These are phyloP conservation scores for Phasia obesa DNA, from an alignment of 2,888 invertebrate species.

Conservation along the genomic window DNA sequence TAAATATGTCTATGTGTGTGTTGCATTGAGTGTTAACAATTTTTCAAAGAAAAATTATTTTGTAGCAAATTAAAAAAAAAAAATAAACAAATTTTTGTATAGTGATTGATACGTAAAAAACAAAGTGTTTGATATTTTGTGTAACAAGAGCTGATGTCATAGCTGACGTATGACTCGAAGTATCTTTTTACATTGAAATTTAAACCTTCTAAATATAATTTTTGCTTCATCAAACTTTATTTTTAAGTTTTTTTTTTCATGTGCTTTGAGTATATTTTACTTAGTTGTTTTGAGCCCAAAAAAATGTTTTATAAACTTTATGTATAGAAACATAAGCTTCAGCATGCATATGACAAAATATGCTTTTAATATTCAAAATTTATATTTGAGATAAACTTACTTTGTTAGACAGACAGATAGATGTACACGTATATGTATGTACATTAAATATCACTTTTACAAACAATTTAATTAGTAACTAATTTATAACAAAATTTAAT, in stretches of 20 bases:
- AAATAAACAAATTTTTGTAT: slow-evolving; percentile 25
- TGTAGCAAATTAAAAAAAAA: slow-evolving; percentile 61
- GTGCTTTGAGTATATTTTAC: too few relatives aligned
- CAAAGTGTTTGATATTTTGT: slow-evolving; percentile 21
- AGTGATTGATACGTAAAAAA: too few relatives aligned
- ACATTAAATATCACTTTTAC: slow-evolving; percentile 64
- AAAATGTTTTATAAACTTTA: not conserved
- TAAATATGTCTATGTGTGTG: not conserved
- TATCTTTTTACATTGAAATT: too few relatives aligned
- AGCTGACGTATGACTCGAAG: too few relatives aligned
- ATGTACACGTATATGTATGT: not conserved
- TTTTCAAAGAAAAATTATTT: slow-evolving; percentile 47
- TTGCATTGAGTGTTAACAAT: not conserved
- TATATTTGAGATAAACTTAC: slow-evolving; percentile 38
- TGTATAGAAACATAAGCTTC: not conserved
- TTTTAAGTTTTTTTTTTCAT: too few relatives aligned
- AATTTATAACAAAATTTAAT: slow-evolving; percentile 73
- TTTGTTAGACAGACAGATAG: slow-evolving; percentile 1
- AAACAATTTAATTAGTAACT: slow-evolving; percentile 74
- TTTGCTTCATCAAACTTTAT: too few relatives aligned
- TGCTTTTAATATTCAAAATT: slow-evolving; percentile 58
- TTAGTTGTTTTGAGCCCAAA: not conserved
- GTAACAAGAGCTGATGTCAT: not conserved
- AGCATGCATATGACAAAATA: slow-evolving; percentile 13
- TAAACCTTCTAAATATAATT: too few relatives aligned